Conservation (phyloP, 2,113 vertebrate species). For the Recurvirostra avosetta region DNA sequence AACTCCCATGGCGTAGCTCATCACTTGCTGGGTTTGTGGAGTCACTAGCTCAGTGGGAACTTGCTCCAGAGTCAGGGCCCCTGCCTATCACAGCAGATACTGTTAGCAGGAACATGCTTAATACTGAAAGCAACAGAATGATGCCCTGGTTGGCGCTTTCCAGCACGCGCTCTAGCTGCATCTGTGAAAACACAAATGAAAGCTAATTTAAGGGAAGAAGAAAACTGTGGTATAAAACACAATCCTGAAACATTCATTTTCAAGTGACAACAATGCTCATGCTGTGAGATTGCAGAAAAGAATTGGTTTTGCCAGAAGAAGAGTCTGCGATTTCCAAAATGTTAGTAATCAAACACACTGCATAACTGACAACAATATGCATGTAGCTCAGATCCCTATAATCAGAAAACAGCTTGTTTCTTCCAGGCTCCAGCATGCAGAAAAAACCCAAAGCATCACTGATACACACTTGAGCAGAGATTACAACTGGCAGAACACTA, state of each 20-base stretch:
- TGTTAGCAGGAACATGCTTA: neutral
- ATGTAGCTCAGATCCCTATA: neutral
- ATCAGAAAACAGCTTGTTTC: neutral
- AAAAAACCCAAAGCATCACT: neutral
- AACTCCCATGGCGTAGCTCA: neutral
- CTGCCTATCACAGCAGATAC: neutral
- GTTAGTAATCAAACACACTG: constrained; percentile 11
- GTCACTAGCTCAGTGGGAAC: neutral
- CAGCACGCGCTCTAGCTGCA: neutral
- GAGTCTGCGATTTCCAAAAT: neutral
- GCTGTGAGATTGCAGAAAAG: constrained; percentile 18
- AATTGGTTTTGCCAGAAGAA: neutral
- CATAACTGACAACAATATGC: neutral
- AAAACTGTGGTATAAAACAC: neutral
- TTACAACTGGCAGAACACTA: neutral
- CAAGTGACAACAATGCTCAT: neutral
- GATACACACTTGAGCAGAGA: neutral
- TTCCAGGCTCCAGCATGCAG: neutral
- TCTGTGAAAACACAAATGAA: neutral
- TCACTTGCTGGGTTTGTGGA: neutral
- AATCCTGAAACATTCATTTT: neutral
- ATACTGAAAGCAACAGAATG: neutral
- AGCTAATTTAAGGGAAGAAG: neutral
- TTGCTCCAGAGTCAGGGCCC: neutral
- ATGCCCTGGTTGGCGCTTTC: neutral